Evolutionary conservation across 2,113 vertebrate species (phyloP), one percentile per base, ranked within the genome.

Genomic region (Coracopsis vasa): DNA sequence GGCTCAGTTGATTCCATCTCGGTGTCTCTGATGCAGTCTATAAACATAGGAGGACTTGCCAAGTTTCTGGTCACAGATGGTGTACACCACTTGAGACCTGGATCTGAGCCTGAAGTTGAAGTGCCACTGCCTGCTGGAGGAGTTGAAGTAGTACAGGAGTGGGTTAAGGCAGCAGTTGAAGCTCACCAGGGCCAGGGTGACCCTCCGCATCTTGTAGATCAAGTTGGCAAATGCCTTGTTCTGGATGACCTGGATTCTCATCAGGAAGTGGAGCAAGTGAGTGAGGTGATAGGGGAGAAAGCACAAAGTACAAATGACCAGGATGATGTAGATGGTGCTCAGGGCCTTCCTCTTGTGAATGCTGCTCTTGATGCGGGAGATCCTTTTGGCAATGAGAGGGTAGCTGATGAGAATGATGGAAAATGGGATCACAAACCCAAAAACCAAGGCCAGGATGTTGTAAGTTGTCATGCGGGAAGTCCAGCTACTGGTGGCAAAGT

Each of bases 121-220:
- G 72, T 8, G 91, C 96, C 98, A 98, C 1, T 23, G 91, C 92
- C 90, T 98, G 97, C 97, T 92, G 72, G 92, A 97, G 31, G 97
- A 98, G 90, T 97, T 97, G 94, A 98, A 94, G n/a, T 96, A 98
- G 92, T 98, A 99, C 8, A 99, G 81, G 66, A 99, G 7, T 0
- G 99, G 99, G 95, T 99, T 98, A n/a, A 99, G 95, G 91, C 98
- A 98, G 14, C 98, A 98, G 92, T 98, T 98, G 41, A 98, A 39
- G 70, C 97, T 98, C 77, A 98, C 96, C 8, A 98, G 95, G 7
- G 97, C 98, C 73, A 98, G 94, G 64, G 98, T 98, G 58, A 98
- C 64, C 18, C 97, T 96, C 5, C 98, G 90, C n/a, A 98, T 56
- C 4, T 95, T 51, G 88, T 97, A 94, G 85, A 98, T 98, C 29